Conservation (phyloP, 1,140 invertebrate genomes). For the Meloidogyne chitwoodi region DNA sequence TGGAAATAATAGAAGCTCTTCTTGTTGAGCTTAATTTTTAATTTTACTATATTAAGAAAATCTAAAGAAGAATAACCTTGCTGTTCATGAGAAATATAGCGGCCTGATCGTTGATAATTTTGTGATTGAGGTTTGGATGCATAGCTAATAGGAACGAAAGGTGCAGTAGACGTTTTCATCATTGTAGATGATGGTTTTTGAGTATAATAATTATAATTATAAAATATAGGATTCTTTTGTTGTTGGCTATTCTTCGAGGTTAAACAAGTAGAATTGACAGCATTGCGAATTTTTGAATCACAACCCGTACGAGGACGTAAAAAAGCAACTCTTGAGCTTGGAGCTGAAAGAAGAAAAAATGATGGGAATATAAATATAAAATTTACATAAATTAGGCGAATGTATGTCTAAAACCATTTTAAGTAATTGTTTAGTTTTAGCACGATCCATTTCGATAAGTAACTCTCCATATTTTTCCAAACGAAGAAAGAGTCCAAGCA, state of each 20-base stretch:
- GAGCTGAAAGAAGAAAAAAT: not conserved
- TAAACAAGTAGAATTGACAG: not conserved
- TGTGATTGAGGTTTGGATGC: not conserved
- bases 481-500: slow-evolving; percentile 26
- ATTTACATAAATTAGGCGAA: slow-evolving; percentile 1
- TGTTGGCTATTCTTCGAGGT: not conserved
- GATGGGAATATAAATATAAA: not conserved
- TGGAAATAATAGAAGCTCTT: slow-evolving; percentile 28
- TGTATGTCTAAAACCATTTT: slow-evolving; percentile 18
- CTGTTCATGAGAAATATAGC: not conserved
- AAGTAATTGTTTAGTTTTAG: slow-evolving; percentile 29
- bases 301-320: not conserved
- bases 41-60: not conserved
- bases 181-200: not conserved
- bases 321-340: not conserved
- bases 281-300: not conserved
- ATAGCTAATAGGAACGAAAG: not conserved
- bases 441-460: slow-evolving; percentile 18
- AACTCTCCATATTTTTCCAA: slow-evolving; percentile 28
- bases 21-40: slow-evolving; percentile 4
- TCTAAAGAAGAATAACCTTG: not conserved
- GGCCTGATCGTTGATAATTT: not conserved
- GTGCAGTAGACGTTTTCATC: not conserved
- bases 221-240: not conserved
- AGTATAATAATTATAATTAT: not conserved